Evolutionary conservation across 1,140 invertebrate genomes (phyloP), one percentile per base, ranked within the genome.

Genomic region (Neuroterus valhalla): DNA sequence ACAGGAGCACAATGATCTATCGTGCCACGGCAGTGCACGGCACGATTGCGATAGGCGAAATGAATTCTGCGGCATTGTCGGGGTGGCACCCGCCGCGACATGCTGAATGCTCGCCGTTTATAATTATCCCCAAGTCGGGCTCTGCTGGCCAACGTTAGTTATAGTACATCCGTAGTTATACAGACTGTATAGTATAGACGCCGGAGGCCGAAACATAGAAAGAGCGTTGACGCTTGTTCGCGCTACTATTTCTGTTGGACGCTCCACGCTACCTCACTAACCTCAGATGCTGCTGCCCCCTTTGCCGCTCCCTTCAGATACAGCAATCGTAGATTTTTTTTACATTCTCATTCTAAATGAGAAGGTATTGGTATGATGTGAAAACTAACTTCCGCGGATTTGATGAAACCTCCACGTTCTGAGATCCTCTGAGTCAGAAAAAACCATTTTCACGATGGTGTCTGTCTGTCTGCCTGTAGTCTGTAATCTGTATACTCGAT

Each of bases 111-210:
- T 72, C 44, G 68, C 75, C 74, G 76, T 81, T 81, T 84, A 84
- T 82, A 84, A 84, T 80, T 84, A 84, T 81, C 70, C 68, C 76
- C 67, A 74, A 77, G 76, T 78, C 79, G 55, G 72, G 72, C 74
- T 75, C 70, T 76, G 52, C 48, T 31, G 19, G 72, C 66, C 74
- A 26, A 62, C 55, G 55, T 62, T 62, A 62, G 55, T 62, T 62
- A 62, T 21, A 62, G 52, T 62, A 26, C 52, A 62, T 10, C 10
- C 5, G 6, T 38, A 38, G 31, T 26, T 48, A 68, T 71, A 77
- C 75, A 70, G 66, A 75, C 76, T 67, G 73, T 76, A 72, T 75
- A 74, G 66, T 66, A 46, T 69, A 45, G 45, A 38, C 74, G 71
- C 71, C 78, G 72, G 66, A 81, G 76, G 74, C 72, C 75, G 72